Conservation (phyloP, 2,113 vertebrate species). For the Amia ocellicauda region DNA sequence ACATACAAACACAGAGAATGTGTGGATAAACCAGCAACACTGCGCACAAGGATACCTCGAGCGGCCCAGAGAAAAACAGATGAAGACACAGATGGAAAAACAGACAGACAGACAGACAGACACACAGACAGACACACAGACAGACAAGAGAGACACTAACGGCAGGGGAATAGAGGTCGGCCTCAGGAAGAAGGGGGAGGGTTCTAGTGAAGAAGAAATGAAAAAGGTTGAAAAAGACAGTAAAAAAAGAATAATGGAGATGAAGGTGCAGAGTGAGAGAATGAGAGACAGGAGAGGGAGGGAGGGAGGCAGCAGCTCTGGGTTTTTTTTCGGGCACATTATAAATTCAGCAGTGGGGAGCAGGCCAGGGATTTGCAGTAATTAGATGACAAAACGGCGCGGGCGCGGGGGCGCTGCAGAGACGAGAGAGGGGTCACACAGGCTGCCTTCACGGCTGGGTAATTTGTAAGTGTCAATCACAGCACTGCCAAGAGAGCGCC, state of each 20-base stretch:
- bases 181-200: no score
- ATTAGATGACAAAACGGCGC: constrained; percentile 99
- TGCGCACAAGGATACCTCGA: no score
- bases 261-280: constrained; percentile 22
- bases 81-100: no score
- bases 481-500: constrained; percentile 76
- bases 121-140: constrained; percentile 45
- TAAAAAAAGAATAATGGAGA: constrained; percentile 10
- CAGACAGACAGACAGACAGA: no score
- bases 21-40: no score
- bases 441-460: constrained; percentile 93
- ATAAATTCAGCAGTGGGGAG: constrained; percentile 97
- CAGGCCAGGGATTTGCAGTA: constrained; percentile 98
- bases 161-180: no score
- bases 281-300: constrained; percentile 13
- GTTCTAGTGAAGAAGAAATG: no score
- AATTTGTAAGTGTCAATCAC: constrained; percentile 99
- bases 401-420: constrained; percentile 85
- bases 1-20: no score
- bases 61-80: constrained; percentile 30
- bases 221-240: background rate
- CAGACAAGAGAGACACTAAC: no score
- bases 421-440: constrained; percentile 98
- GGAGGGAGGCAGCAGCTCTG: constrained; percentile 15
- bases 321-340: constrained; percentile 68